Base-by-base conservation (phyloP, 1,140 invertebrate genomes). In the Sinella curviseta region DNA sequence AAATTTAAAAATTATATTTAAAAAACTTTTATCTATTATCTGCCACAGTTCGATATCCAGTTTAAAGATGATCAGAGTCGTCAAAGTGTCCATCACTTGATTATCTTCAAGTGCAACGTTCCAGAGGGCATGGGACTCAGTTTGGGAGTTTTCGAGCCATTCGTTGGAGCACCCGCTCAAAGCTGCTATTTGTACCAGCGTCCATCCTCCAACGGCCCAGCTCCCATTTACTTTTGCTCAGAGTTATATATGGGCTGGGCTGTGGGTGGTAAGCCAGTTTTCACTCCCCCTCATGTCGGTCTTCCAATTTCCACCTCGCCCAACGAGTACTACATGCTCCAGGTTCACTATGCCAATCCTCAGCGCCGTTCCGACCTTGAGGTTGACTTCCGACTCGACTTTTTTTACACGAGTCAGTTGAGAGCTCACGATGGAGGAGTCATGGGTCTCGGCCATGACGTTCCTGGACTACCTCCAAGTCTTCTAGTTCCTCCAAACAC, bases 111-210 rank as follows among this genome's bases (percentile, higher is more conserved):
- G 39, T 79, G 78, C 20, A 24, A 8, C 12, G 26, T 74, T 20
- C 78, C 78, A 12, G 54, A 0, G 4, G 65, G 76, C 17, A 14
- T 60, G 12, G 24, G 48, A 20, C 35, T 48, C 12, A 24, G 34
- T n/a, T 79, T 79, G n/a, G 57, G 67, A 31, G 34, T 57, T 8
- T 79, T 54, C 73, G 31, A 76, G 14, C 16, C 28, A 2, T 24
- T 65, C 24, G 17, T 20, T 14, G 78, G 74, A 24, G 1, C 33
- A 77, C 12, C 76, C 74, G 12, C 73, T 76, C 24, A 17, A 20
- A 39, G 8, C 28, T 8, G 31, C 20, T n/a, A 20, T 34, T 2
- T 8, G n/a, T n/a, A n/a, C n/a, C n/a, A n/a, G n/a, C n/a, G n/a
- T n/a, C n/a, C 12, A 24, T 17, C 14, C 55, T 12, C 12, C 24